phyloP scores from a whole-genome alignment of 2,797 vertebrate species.

The Antrozous pallidus region DNA sequence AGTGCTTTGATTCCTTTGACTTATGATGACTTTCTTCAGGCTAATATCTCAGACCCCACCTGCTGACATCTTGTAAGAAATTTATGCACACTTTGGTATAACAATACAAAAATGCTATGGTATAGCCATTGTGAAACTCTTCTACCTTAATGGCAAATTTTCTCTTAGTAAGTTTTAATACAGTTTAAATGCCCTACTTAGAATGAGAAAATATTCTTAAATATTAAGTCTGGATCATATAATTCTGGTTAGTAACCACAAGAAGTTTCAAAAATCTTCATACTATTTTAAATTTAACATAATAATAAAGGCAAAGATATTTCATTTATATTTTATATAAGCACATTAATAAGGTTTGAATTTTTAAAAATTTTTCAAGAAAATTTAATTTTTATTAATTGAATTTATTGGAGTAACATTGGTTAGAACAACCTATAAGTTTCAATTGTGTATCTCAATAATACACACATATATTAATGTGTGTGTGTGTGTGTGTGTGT shows the following conservation, averaged over 20 bases:
- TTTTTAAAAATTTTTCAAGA: background rate
- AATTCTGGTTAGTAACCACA: background rate
- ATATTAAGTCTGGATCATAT: background rate
- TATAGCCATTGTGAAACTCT: background rate
- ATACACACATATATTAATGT: too few species aligned
- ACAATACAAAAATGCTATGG: background rate
- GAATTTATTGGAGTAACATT: background rate
- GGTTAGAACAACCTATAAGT: background rate
- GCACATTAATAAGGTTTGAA: background rate
- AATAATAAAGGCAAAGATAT: background rate
- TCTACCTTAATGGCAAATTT: background rate
- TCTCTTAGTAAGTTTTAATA: background rate
- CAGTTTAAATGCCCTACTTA: background rate
- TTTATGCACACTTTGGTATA: background rate
- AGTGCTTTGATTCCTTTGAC: background rate
- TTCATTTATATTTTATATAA: background rate
- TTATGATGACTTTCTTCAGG: background rate
- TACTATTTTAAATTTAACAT: background rate
- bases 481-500: too few species aligned
- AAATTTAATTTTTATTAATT: background rate
- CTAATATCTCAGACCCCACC: background rate
- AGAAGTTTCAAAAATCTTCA: background rate
- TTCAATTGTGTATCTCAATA: background rate
- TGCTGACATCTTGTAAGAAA: background rate
- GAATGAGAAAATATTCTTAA: background rate